These are phyloP conservation scores for Acromyrmex heyeri DNA, from an alignment of 1,140 invertebrate genomes.

Conservation along the genomic window DNA sequence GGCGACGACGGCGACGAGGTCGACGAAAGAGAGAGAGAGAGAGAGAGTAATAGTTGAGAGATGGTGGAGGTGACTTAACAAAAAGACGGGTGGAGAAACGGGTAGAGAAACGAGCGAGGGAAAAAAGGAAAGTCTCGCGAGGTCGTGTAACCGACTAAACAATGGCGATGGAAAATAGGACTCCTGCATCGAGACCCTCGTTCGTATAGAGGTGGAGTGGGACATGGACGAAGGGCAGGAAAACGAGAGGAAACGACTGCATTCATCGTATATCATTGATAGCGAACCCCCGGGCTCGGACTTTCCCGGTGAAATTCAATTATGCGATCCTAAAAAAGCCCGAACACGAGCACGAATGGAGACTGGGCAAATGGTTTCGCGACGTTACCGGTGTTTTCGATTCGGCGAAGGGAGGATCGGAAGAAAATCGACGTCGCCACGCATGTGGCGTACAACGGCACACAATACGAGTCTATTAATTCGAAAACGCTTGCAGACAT, in stretches of 20 bases:
- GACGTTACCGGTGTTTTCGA: conserved; percentile 42
- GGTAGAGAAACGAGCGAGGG: not conserved
- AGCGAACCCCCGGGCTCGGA: conserved; percentile 31
- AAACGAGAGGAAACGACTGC: not conserved
- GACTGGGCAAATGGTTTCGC: conserved; percentile 26
- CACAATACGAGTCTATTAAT: conserved; percentile 20
- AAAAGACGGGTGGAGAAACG: not conserved
- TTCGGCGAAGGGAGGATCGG: not conserved
- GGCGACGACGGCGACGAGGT: not conserved
- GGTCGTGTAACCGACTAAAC: conserved; percentile 67
- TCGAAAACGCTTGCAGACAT: not conserved
- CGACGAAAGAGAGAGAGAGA: conserved; percentile 39
- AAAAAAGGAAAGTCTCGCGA: conserved; percentile 47
- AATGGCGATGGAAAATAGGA: conserved; percentile 66
- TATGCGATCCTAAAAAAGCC: conserved; percentile 65
- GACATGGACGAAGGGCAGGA: not conserved
- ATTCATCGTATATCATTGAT: conserved; percentile 68
- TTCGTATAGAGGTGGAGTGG: not conserved
- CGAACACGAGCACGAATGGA: conserved; percentile 24
- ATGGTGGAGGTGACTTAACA: conserved; percentile 10
- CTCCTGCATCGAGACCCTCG: conserved; percentile 44
- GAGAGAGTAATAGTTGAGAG: not conserved
- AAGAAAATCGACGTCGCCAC: conserved; percentile 6
- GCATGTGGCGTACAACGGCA: not conserved
- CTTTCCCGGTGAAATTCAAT: conserved; percentile 62